Base-by-base conservation (phyloP, 2,797 vertebrate species). In the Podarcis siculus region DNA sequence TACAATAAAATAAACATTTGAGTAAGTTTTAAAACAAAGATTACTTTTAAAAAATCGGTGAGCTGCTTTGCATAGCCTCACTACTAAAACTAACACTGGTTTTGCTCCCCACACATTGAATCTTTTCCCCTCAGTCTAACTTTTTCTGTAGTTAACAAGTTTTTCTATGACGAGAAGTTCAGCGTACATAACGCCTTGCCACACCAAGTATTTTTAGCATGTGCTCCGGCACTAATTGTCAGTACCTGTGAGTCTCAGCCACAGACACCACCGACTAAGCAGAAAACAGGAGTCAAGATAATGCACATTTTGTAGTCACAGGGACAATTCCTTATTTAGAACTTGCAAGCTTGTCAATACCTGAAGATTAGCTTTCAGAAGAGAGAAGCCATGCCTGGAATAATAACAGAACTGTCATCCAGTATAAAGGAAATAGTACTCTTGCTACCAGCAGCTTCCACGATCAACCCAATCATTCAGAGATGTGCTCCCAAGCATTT, bases 281-380 rank as follows among this genome's bases (percentile, higher is more conserved):
- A 19, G 0, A 0, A 35, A 89, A 82, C 27, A 55, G 21, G 61
- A 86, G 35, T 82, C 61, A 67, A 76, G 82, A 73, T 73, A 80
- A 73, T 30, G 77, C 87, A 88, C 35, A 17, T 76, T 89, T 84
- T 67, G 45, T 67, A 87, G 42, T 80, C 77, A 69, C 71, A 71
- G 77, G 72, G 78, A 85, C 78, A 81, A 58, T 69, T 85, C 83
- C 79, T 82, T 66, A 66, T 3, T 91, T 5, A 66, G 30, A 86
- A 82, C 10, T 2, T 8, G 39, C 10, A 39, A n/a, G 17, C 30
- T 8, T 76, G 23, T 35, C 79, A n/a, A 15, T 0, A 45, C 0
- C 0, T 81, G 30, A 66, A 90, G 85, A 89, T 0, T 23, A 85
- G 27, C 5, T 3, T 13, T 13, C 83, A 91, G 69, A 7, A 86